Evolutionary conservation across 2,113 vertebrate genomes (phyloP), one percentile per base, ranked within the genome.

Genomic region (Trichomycterus rosablanca): DNA sequence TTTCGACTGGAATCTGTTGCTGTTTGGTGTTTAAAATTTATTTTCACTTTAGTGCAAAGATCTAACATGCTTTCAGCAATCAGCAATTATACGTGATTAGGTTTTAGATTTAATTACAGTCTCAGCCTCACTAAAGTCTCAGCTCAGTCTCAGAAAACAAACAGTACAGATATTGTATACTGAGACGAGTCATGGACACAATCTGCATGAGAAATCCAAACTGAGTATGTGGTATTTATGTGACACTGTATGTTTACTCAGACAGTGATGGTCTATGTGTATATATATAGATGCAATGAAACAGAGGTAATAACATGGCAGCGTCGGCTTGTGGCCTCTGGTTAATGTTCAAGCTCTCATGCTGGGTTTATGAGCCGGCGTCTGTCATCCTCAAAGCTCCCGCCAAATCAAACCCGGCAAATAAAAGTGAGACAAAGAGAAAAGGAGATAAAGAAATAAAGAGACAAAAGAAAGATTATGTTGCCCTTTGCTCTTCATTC

Each of bases 331-430:
- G 80, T 81, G 77, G 51, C 78, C 77, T 82, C 86, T 89, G 88
- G 80, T 89, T 92, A 89, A 89, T 89, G 86, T 89, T 87, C 84
- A 80, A 90, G 79, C 75, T 72, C 80, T 37, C 82, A 74, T 54
- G 62, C 51, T 74, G 78, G 79, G 64, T 86, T 78, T 70, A 82
- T 82, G 82, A 87, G 84, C 78, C 88, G 63, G 83, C 88, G 84
- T 86, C 81, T 76, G 84, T 88, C 75, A 81, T 74, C 88, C 89
- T 92, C 89, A 92, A 91, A 93, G 85, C 71, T 57, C 68, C 66
- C 51, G 68, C 8, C 73, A 57, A 63, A 79, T 74, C 19, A 72
- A 76, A 79, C 65, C 74, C 61, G 79, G 76, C 79, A 35, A 88
- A 63, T 76, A 86, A 66, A 67, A 34, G 5, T 34, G 28, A 10